Evolutionary conservation across 2,113 vertebrate genomes (phyloP), one percentile per base, ranked within the genome.

Genomic region (Hiodon tergisus): DNA sequence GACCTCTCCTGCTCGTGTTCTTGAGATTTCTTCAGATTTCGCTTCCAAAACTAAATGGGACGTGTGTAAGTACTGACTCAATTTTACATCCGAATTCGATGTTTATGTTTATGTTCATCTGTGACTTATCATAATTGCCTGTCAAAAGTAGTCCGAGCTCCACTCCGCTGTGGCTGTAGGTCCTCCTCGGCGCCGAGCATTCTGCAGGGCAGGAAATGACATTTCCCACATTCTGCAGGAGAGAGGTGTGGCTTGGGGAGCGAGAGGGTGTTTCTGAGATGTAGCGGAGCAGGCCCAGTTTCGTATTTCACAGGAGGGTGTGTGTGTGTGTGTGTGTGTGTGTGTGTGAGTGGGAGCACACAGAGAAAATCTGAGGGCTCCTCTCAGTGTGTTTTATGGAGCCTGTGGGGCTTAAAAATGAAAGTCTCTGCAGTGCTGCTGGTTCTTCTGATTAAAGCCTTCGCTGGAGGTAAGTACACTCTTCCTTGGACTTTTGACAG

Each of bases 401-500:
- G 88, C 80, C 81, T 79, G 79, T 84, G 78, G 82, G 77, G 13
- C 83, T 85, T 87, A 83, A 91, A 88, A 88, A 93, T 93, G 91
- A 88, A 89, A 86, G 85, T 89, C 86, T 88, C 73, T 72, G 85
- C 85, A 75, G 84, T 88, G 81, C 69, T 90, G 61, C 81, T 86
- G 16, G 81, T 86, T 85, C 77, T 93, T 71, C 84, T 93, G 79
- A 84, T 80, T 80, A 87, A 73, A 76, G 75, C 80, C 2, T 82
- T 91, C 51, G 77, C 85, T 66, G 81, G 69, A 89, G 89, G 91
- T 93, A 90, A 83, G 90, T 76, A 77, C 75, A 51, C 63, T 76
- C 65, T 75, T 55, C 69, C 53, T 72, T 61, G 2, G 16, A 14
- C 1, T 60, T 60, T 60, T 9, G 13, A 9, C 5, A n/a, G 47